phyloP scores from a whole-genome alignment of 1,140 invertebrate species.

The Solenopsis invicta region DNA sequence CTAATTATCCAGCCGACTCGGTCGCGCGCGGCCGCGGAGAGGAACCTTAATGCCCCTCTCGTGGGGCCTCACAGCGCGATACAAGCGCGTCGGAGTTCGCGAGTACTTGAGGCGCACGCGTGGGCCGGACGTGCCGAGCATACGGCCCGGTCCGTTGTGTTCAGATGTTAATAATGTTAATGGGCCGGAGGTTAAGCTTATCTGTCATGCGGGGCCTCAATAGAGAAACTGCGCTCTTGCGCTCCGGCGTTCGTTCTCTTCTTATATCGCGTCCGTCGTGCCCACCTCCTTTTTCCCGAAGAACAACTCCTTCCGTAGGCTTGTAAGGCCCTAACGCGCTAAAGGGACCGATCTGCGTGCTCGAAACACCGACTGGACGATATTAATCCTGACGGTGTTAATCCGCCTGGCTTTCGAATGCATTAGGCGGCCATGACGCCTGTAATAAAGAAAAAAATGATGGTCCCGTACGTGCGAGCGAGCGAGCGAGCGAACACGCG shows the following conservation, averaged over 20 bases:
- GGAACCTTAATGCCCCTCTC: slow-evolving; percentile 70
- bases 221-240: slow-evolving; percentile 78
- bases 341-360: slow-evolving; percentile 62
- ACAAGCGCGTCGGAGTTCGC: slow-evolving; percentile 69
- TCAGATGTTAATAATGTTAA: slow-evolving; percentile 83
- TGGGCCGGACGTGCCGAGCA: slow-evolving; percentile 69
- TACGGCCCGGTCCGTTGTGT: slow-evolving; percentile 70
- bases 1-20: slow-evolving; percentile 72
- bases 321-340: slow-evolving; percentile 31
- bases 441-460: slow-evolving; percentile 58
- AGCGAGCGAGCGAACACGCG: slow-evolving; percentile 25
- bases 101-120: slow-evolving; percentile 64
- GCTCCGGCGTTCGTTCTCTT: slow-evolving; percentile 63
- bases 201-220: slow-evolving; percentile 81
- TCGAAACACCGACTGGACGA: slow-evolving; percentile 68
- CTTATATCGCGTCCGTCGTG: slow-evolving; percentile 67
- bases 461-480: slow-evolving; percentile 6
- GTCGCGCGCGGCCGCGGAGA: slow-evolving; percentile 64
- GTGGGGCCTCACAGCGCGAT: slow-evolving; percentile 72
- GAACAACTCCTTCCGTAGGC: slow-evolving; percentile 55
- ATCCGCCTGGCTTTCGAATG: slow-evolving; percentile 61
- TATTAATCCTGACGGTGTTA: slow-evolving; percentile 69
- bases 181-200: slow-evolving; percentile 83
- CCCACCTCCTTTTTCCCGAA: slow-evolving; percentile 70
- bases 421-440: slow-evolving; percentile 70